Conservation (phyloP, 2,888 invertebrate genomes). For the Automeris io region DNA sequence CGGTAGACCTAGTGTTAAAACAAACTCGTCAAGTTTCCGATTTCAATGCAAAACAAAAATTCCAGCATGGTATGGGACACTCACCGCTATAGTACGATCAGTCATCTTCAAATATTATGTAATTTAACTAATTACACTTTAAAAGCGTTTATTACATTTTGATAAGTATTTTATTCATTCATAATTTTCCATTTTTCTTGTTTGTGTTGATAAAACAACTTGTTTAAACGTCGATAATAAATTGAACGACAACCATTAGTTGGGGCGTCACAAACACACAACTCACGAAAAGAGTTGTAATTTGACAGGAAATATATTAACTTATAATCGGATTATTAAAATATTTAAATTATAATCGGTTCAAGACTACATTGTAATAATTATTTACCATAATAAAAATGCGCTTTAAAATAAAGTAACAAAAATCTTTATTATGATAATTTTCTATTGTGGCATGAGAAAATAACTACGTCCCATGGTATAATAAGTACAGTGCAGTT, state of each 20-base stretch:
- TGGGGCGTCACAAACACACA: slow-evolving; percentile 31
- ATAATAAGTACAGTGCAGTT: too few species aligned
- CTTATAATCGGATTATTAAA: too few species aligned
- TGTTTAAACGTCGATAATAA: slow-evolving; percentile 36
- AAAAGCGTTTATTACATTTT: not conserved
- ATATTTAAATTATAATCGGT: too few species aligned
- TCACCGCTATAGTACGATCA: slow-evolving; percentile 60
- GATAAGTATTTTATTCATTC: not conserved
- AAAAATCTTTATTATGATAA: too few species aligned
- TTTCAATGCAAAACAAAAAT: slow-evolving; percentile 3
- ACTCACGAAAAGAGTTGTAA: too few species aligned
- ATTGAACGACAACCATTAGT: slow-evolving; percentile 53
- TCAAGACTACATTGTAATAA: too few species aligned
- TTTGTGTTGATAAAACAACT: slow-evolving; percentile 3
- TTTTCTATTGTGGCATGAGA: too few species aligned
- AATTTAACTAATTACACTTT: not conserved
- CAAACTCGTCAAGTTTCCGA: slow-evolving; percentile 3
- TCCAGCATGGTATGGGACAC: slow-evolving; percentile 16
- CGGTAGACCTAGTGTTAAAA: too few species aligned
- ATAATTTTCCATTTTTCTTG: slow-evolving; percentile 10
- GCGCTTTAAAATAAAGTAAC: too few species aligned
- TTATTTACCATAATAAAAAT: too few species aligned
- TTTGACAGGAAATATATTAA: too few species aligned
- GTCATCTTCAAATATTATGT: slow-evolving; percentile 31
- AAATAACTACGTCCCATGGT: too few species aligned